Evolutionary conservation across 92 coral and sea anemone species (phyloP).

Genomic region (Zoanthus sansibaricus): DNA sequence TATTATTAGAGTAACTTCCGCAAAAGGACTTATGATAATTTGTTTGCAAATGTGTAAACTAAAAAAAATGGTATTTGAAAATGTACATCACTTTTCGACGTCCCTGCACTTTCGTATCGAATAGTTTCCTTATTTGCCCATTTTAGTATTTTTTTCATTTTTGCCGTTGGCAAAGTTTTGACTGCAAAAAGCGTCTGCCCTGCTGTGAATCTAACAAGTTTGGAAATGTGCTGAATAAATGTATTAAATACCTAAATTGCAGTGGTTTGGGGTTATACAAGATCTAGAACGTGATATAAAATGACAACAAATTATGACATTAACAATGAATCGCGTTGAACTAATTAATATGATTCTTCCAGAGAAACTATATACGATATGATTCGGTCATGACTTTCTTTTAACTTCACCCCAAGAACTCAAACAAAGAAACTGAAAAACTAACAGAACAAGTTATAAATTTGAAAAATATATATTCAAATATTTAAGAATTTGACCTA

Average conservation of each 20-base stretch:
- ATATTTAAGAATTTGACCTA: not conserved
- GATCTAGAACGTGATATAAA: not conserved
- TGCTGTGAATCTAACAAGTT: constrained; percentile 2
- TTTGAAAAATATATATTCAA: not conserved
- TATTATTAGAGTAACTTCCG: not conserved
- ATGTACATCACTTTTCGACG: not conserved
- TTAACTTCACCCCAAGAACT: not conserved
- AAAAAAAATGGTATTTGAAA: not conserved
- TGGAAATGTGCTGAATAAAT: not conserved
- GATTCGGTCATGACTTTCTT: not conserved
- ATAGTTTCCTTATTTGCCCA: not conserved
- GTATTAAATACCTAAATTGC: not conserved
- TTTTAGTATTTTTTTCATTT: not conserved
- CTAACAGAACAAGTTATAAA: not conserved
- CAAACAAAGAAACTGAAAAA: not conserved
- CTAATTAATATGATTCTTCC: too few relatives aligned
- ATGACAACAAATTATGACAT: not conserved
- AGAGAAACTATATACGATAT: too few relatives aligned
- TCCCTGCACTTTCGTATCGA: not conserved
- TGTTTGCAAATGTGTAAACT: not conserved
- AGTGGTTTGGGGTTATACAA: not conserved
- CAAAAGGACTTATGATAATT: not conserved
- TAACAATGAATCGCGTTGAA: not conserved
- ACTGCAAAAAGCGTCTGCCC: not conserved
- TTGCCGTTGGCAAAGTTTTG: constrained; percentile 22